Evolutionary conservation across 2,113 vertebrate genomes (phyloP).

Genomic region (Eretmochelys imbricata): DNA sequence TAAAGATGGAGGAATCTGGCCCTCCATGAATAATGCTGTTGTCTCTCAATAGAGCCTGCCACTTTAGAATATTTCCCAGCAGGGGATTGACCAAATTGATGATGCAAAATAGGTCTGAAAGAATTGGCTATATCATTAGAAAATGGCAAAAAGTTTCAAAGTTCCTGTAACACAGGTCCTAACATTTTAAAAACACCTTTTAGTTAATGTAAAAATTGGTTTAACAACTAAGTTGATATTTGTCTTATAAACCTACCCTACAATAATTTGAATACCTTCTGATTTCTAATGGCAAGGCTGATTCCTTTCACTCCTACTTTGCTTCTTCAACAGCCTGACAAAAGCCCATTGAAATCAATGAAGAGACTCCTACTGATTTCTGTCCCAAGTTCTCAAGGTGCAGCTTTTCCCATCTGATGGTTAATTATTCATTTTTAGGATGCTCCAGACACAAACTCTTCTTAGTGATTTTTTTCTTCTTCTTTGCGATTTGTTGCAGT

Average conservation of each 20-base stretch:
- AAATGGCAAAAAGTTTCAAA: not conserved
- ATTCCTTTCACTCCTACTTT: not conserved
- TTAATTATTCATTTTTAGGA: not conserved
- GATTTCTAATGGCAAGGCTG: not conserved
- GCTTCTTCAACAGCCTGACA: not conserved
- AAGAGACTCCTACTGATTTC: not conserved
- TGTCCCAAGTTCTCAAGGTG: not conserved
- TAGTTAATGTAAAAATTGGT: not conserved
- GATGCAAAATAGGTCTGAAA: not conserved
- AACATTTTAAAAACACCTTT: not conserved
- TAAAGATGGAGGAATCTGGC: not conserved
- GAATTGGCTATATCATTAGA: not conserved
- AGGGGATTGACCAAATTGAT: not conserved
- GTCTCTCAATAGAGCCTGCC: not conserved
- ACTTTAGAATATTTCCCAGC: not conserved
- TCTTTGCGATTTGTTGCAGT: not conserved
- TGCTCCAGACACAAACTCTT: rapidly evolving
- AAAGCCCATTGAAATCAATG: not conserved
- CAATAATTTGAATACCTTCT: not conserved
- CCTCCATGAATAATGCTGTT: not conserved
- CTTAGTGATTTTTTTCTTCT: not conserved
- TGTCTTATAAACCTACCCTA: not conserved
- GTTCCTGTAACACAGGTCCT: not conserved
- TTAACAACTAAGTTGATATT: not conserved
- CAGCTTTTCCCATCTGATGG: not conserved